A percentile compares a stretch with the other conserved stretches of the same genome.
phyloP scores from a whole-genome alignment of 2,797 vertebrate species.

The Tauraco hartlaubi region DNA sequence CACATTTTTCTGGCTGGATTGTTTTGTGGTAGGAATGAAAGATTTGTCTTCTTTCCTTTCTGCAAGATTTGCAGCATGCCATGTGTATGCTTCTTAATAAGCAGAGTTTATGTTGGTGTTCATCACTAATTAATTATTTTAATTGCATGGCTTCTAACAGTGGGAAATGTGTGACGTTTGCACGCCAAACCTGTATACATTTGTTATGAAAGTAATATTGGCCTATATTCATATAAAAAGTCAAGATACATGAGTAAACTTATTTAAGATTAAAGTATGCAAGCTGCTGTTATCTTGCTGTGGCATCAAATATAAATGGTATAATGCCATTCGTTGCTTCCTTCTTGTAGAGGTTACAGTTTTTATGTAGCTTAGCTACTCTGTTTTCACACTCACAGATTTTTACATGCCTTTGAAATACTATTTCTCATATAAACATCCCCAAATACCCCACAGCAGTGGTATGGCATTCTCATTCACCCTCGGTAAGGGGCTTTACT shows the following conservation, averaged over 20 bases:
- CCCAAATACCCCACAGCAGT: background rate
- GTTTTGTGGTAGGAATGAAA: background rate
- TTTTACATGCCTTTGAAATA: background rate
- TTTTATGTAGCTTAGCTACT: background rate
- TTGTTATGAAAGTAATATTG: background rate
- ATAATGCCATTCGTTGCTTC: background rate
- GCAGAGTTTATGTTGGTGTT: background rate
- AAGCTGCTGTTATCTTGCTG: background rate
- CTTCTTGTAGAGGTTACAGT: background rate
- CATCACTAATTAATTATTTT: conserved; percentile 15
- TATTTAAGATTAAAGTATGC: background rate
- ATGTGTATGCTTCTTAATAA: background rate
- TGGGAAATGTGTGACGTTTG: background rate
- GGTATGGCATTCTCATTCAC: background rate
- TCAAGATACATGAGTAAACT: background rate
- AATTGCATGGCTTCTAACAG: background rate
- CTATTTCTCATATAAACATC: background rate
- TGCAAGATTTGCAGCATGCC: background rate
- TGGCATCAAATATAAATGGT: background rate
- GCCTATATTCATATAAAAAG: background rate
- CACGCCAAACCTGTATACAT: background rate
- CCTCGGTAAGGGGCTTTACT: background rate
- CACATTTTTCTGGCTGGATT: background rate
- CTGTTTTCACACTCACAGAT: background rate
- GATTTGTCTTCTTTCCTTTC: background rate